phyloP scores from a whole-genome alignment of 2,113 vertebrate genomes.

The Phodopus roborovskii region DNA sequence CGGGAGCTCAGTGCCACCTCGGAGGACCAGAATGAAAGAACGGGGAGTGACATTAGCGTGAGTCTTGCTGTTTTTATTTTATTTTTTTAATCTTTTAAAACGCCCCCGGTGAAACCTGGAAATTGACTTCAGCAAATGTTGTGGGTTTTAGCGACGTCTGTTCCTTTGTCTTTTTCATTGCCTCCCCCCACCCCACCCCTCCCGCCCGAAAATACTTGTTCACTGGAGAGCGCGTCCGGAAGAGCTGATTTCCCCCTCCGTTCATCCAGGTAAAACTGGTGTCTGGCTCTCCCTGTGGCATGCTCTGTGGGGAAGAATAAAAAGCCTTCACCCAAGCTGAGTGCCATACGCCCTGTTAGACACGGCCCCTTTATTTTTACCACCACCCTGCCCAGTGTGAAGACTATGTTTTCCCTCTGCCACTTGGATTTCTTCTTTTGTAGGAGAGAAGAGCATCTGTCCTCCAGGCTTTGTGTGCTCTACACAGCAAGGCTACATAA shows the following conservation, averaged over 20 bases:
- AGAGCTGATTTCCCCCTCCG: rapidly evolving
- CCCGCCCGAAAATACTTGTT: too few species aligned
- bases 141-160: not conserved
- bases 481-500: not conserved
- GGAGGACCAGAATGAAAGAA: not conserved
- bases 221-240: not conserved
- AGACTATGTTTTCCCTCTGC: not conserved
- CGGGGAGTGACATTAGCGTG: not conserved
- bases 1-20: too few species aligned
- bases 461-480: conserved; percentile 18
- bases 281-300: not conserved
- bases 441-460: not conserved
- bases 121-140: not conserved
- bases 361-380: not conserved
- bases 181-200: too few species aligned
- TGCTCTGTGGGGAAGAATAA: not conserved
- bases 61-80: not conserved
- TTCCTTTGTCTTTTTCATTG: not conserved
- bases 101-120: not conserved
- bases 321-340: not conserved
- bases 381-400: not conserved
- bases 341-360: not conserved
- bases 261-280: not conserved
- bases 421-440: not conserved
- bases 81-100: not conserved